Evolutionary conservation across 2,888 invertebrate species (phyloP).

Genomic region (Sisyra nigra): DNA sequence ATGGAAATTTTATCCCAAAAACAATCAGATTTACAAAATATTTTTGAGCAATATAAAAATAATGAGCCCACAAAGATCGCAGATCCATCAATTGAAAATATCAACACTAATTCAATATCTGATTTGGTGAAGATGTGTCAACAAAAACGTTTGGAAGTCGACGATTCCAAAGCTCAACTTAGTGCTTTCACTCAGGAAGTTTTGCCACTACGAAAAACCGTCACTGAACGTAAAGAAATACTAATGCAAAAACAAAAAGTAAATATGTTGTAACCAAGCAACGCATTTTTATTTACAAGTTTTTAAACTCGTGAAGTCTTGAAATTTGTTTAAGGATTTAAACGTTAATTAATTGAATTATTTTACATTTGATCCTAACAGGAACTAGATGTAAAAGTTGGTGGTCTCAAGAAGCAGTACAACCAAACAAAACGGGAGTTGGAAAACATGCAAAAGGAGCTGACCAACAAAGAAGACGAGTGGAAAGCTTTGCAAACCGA

Average conservation of each 20-base stretch:
- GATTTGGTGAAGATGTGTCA: neutral
- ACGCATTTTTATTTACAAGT: neutral
- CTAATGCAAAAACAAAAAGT: neutral
- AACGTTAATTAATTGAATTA: neutral
- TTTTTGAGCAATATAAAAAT: neutral
- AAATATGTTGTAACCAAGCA: neutral
- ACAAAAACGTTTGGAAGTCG: conserved; percentile 1
- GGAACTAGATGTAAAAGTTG: conserved; percentile 1
- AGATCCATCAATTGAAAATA: neutral
- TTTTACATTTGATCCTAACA: neutral
- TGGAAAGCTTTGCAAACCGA: conserved; percentile 36
- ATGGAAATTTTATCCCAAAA: conserved; percentile 5
- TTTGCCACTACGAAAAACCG: neutral
- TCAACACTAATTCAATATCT: neutral
- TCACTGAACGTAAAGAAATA: neutral
- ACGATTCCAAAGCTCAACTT: conserved; percentile 3
- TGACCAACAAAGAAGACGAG: conserved; percentile 35
- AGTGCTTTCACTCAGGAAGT: conserved; percentile 1
- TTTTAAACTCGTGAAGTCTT: neutral
- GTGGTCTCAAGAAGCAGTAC: neutral
- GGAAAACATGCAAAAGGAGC: conserved; percentile 32
- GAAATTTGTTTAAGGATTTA: neutral
- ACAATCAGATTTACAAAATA: neutral
- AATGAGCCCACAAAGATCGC: neutral
- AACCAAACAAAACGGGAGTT: conserved; percentile 36